These are phyloP conservation scores for Galago senegalensis DNA, from an alignment of 2,797 vertebrate species.

Conservation along the genomic window DNA sequence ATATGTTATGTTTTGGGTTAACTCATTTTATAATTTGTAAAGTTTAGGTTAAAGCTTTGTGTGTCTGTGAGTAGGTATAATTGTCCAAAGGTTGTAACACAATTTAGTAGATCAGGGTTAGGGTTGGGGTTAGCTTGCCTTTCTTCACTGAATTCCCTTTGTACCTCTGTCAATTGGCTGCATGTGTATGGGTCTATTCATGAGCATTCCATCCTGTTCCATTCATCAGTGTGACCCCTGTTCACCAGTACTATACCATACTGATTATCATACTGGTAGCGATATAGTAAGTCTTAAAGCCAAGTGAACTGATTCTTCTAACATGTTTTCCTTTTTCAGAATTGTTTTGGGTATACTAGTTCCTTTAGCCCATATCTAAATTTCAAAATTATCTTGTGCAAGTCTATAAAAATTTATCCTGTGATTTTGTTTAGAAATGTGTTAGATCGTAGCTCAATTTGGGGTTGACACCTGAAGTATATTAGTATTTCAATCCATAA, in stretches of 20 bases:
- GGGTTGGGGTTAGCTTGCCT: not conserved
- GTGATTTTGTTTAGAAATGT: not conserved
- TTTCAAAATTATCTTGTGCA: not conserved
- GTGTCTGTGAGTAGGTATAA: not conserved
- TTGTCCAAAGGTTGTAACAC: not conserved
- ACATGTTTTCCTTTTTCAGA: not conserved
- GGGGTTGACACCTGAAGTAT: not conserved
- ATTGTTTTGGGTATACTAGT: not conserved
- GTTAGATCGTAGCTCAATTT: not conserved
- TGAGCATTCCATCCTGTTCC: too few species aligned
- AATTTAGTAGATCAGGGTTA: not conserved
- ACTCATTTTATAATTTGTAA: too few species aligned
- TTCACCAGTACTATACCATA: not conserved
- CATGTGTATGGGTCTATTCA: not conserved
- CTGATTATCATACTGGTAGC: not conserved
- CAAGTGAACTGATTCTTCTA: not conserved
- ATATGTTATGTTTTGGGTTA: not conserved
- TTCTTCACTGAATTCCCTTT: not conserved
- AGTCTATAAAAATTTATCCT: not conserved
- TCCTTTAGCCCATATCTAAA: not conserved
- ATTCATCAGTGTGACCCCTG: accelerated
- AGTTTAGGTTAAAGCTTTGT: not conserved
- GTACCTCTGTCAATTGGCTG: not conserved
- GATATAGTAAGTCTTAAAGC: not conserved
- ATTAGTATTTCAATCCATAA: not conserved